Evolutionary conservation across 2,888 invertebrate species (phyloP), one percentile per base, ranked within the genome.

Genomic region (Hydroisotoma schaefferi): DNA sequence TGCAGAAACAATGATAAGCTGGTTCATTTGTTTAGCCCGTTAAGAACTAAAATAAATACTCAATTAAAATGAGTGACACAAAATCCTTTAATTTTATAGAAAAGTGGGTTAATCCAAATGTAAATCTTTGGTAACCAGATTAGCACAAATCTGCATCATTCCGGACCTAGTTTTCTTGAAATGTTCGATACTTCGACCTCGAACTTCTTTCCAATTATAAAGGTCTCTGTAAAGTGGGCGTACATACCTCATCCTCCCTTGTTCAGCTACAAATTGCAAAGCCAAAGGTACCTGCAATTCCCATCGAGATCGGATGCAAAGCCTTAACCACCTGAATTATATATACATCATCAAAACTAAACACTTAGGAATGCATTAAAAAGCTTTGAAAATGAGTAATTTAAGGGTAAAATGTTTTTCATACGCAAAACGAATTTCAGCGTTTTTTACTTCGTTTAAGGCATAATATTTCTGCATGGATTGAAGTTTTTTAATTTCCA

Each of bases 121-220:
- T 70, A 93, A 81, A 76, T 90, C 91, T 77, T 87, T 88, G 65
- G 84, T 85, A 49, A 92, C 77, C 5, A 84, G 83, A 73, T 85
- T 84, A 0, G 87, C 85, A 15, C 86, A 83, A 0, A 91, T 87
- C 70, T 86, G 85, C 89, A 94, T 94, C 92, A 94, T 90, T 74
- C 83, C 80, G 48, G 82, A 77, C 73, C 84, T 84, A 67, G 88
- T 83, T 44, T 80, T 77, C 44, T 84, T 76, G 78, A 87, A 94
- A 73, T 87, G 88, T 27, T 85, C 81, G 48, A 92, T 81, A 0
- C 91, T 87, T 64, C 74, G 76, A 1, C 81, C 78, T 63, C 87
- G 81, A 0, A 85, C 83, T 25, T 82, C 83, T 63, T 87, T 85
- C 94, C 93, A 94, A 0, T 79, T 81, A 71, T 86, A 88, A 59